These are phyloP conservation scores for Callipepla californica DNA, from an alignment of 2,113 vertebrate genomes.

Conservation along the genomic window DNA sequence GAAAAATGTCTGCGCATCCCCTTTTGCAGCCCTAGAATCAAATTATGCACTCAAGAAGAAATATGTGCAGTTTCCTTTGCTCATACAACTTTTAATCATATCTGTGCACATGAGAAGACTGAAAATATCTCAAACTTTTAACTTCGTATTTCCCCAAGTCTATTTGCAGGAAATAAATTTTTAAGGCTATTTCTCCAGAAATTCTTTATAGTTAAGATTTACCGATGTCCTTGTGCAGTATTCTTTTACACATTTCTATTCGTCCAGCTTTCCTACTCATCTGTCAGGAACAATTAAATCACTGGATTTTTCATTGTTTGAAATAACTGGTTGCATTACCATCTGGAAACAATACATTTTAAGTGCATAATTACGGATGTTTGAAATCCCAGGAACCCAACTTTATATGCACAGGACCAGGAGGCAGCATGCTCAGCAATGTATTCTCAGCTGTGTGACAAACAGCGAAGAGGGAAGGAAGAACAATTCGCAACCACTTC, in stretches of 20 bases:
- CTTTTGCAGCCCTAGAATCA: background rate
- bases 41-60: background rate
- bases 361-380: conserved; percentile 44
- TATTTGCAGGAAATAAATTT: background rate
- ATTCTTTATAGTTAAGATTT: background rate
- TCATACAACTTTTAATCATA: background rate
- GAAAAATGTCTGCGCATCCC: background rate
- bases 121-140: background rate
- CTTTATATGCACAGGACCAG: background rate
- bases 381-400: conserved; percentile 37
- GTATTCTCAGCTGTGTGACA: background rate
- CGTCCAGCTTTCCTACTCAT: conserved; percentile 14
- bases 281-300: conserved; percentile 58
- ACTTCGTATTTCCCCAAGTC: background rate
- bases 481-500: background rate
- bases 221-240: background rate
- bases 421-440: background rate
- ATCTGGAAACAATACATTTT: conserved; percentile 72
- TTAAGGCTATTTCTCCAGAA: background rate
- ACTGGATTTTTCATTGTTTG: conserved; percentile 70
- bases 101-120: background rate
- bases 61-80: background rate
- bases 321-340: conserved; percentile 69
- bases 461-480: background rate
- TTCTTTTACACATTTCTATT: background rate